Conservation (phyloP, 2,797 vertebrate species). For the Adelosebastes latens region DNA sequence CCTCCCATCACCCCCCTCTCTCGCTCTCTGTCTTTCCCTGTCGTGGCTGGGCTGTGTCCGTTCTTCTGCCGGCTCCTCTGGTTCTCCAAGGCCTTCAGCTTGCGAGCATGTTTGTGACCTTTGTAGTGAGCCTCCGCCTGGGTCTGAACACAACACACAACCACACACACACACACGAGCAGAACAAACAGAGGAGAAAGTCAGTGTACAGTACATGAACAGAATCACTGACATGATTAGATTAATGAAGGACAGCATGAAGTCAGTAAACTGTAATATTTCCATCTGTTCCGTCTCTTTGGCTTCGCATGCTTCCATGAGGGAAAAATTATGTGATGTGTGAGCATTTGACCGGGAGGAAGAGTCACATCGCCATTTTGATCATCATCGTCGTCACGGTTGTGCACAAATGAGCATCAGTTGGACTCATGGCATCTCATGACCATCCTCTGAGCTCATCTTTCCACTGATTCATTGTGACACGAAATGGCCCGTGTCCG, state of each 20-base stretch:
- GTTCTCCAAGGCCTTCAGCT: conserved; percentile 91
- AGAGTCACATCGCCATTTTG: conserved; percentile 39
- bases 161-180: conserved; percentile 3
- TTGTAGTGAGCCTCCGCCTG: conserved; percentile 98
- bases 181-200: conserved; percentile 25
- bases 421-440: conserved; percentile 52
- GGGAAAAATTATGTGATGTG: conserved; percentile 27
- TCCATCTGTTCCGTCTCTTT: conserved; percentile 56
- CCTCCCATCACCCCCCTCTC: conserved; percentile 38
- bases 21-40: conserved; percentile 49
- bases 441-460: conserved; percentile 51
- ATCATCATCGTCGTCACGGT: conserved; percentile 43
- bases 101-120: conserved; percentile 94
- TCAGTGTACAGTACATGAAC: conserved; percentile 29
- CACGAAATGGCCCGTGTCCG: conserved; percentile 63
- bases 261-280: conserved; percentile 53
- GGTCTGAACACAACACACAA: conserved; percentile 81
- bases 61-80: conserved; percentile 80
- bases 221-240: conserved; percentile 35
- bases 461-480: conserved; percentile 62
- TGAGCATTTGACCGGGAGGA: conserved; percentile 54
- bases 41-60: conserved; percentile 20
- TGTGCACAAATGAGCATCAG: conserved; percentile 62
- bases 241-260: conserved; percentile 46
- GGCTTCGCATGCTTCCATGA: conserved; percentile 49